These are phyloP conservation scores for Palythoa caribaeorum DNA, from an alignment of 92 coral and sea anemone species.

Conservation along the genomic window DNA sequence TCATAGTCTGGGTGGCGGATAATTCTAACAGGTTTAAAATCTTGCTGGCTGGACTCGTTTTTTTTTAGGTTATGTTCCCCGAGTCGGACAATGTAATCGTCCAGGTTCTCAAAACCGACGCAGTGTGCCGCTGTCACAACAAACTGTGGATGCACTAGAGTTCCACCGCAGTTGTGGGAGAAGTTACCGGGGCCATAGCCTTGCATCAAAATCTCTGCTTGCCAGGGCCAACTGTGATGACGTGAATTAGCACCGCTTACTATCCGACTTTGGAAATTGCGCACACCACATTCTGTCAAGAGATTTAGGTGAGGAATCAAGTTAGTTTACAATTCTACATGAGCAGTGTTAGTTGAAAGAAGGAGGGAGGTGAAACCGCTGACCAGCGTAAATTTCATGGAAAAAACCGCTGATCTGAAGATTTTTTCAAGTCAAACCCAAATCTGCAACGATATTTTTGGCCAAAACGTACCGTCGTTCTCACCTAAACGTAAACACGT, in stretches of 20 bases:
- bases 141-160: constrained; percentile 37
- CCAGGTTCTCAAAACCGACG: background rate
- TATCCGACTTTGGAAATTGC: constrained; percentile 13
- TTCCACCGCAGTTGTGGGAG: constrained; percentile 22
- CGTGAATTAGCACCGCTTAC: constrained; percentile 17
- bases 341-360: too few species aligned
- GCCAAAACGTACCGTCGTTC: too few species aligned
- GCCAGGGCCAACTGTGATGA: constrained; percentile 44
- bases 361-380: too few species aligned
- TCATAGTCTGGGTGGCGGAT: constrained; percentile 7
- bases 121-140: constrained; percentile 44
- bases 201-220: background rate
- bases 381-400: too few species aligned
- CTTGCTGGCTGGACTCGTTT: constrained; percentile 29
- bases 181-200: background rate
- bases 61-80: constrained; percentile 15
- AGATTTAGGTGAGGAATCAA: background rate
- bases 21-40: constrained; percentile 6
- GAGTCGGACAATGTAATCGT: constrained; percentile 22
- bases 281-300: constrained; percentile 19
- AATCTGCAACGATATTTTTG: too few species aligned
- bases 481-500: too few species aligned
- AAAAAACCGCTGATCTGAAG: too few species aligned
- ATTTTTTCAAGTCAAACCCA: too few species aligned
- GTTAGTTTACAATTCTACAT: too few species aligned